Evolutionary conservation across 2,113 vertebrate species (phyloP).

Genomic region (Cnemophilus loriae): DNA sequence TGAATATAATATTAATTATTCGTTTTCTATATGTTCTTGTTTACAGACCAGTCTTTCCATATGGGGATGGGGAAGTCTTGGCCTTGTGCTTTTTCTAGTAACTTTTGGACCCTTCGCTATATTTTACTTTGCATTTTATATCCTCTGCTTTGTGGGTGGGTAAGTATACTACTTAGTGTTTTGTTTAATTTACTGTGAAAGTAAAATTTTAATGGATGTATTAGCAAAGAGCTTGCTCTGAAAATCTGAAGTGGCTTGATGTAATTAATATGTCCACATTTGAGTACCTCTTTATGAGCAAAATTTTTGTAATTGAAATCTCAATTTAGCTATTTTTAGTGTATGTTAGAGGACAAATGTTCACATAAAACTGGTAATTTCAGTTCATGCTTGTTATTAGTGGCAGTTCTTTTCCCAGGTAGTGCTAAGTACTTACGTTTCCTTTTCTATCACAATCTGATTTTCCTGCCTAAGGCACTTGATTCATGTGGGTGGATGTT

Average conservation of each 20-base stretch:
- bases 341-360: background rate
- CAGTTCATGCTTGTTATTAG: background rate
- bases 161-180: constrained; percentile 72
- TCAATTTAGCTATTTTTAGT: background rate
- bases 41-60: constrained; percentile 93
- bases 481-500: background rate
- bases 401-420: background rate
- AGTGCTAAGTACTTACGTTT: background rate
- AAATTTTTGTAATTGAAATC: background rate
- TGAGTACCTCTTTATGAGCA: background rate
- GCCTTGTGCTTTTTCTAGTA: constrained; percentile 92
- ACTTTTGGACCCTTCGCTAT: constrained; percentile 97
- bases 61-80: constrained; percentile 99
- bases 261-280: background rate
- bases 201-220: background rate
- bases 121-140: constrained; percentile 98
- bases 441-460: background rate
- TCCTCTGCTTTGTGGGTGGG: constrained; percentile 97
- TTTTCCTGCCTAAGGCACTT: background rate
- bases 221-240: background rate
- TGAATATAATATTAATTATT: background rate
- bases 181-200: background rate
- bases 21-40: constrained; percentile 35
- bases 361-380: background rate
- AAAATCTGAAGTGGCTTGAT: background rate